Base-by-base conservation (phyloP, 2,888 invertebrate species). In the Odontomyia ornata region DNA sequence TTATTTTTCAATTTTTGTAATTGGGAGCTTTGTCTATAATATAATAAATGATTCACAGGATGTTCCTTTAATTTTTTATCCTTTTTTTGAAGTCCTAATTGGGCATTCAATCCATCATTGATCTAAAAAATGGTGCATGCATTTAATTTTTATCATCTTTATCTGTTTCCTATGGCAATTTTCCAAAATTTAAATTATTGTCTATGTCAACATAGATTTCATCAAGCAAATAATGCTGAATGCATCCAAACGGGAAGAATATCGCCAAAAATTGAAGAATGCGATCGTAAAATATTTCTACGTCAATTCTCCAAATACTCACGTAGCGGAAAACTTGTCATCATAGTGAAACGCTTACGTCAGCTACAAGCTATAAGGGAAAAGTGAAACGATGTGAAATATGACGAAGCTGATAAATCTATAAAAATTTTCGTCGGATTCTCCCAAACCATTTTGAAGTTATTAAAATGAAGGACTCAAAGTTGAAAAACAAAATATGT, bases 261-360 rank as follows among this genome's bases (percentile, higher is more conserved):
- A 73, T 36, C 60, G 23, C 62, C 9, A 27, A 72, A 75, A 46
- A 46, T 75, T 46, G 46, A 64, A 75, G 47, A n/a, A 64, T 47
- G 18, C 7, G 23, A 47, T 75, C 75, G 47, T 75, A 75, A 75
- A 75, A 64, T 75, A 75, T 64, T 64, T 75, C 64, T 64, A 64
- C 75, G 64, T 28, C 75, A 28, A 28, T 75, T 36, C 75, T 64
- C 62, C 46, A 75, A 75, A 21, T 75, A 75, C 28, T 72, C n/a
- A 23, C 46, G 60, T 60, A 23, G 30, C 60, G 13, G 27, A 72
- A 72, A 56, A 28, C 28, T 52, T 57, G 57, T 73, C 13, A 57
- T 57, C 18, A 36, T 30, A 73, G 71, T 21, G 36, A 36, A 73
- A 47, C 69, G 73, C 30, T 73, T 73, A 30, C 60, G 73, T 73